A percentile compares a stretch with the other conserved stretches of the same genome.
Evolutionary conservation across 2,888 invertebrate species (phyloP).

Genomic region (Pogonocherus hispidulus): DNA sequence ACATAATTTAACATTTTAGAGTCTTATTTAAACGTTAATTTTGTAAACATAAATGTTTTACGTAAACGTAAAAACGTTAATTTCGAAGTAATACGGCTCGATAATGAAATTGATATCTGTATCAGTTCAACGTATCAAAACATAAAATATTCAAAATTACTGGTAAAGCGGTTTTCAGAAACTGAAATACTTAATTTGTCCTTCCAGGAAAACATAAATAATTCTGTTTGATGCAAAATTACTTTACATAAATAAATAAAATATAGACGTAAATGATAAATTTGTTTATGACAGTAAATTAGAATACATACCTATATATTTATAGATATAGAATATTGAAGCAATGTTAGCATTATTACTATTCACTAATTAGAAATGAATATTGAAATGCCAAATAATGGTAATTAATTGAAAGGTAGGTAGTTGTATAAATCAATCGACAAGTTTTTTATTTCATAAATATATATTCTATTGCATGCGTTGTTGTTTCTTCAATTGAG

Average conservation of each 20-base stretch:
- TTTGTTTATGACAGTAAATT: conserved; percentile 16
- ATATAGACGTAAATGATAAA: background rate
- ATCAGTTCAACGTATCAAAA: background rate
- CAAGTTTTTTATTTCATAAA: background rate
- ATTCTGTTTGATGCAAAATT: background rate
- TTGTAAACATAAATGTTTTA: no score
- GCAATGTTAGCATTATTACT: background rate
- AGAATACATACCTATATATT: background rate
- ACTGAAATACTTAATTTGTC: background rate
- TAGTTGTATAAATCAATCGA: conserved; percentile 15
- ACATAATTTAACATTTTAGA: background rate
- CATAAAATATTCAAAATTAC: conserved; percentile 11
- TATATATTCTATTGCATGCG: background rate
- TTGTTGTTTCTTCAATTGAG: no score
- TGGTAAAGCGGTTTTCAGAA: background rate
- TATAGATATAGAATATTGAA: no score
- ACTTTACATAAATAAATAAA: conserved; percentile 2
- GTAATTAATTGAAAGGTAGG: conserved; percentile 26
- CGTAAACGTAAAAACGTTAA: background rate
- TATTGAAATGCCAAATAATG: conserved; percentile 21
- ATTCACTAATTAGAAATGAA: conserved; percentile 10
- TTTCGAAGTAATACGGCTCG: background rate
- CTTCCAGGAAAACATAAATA: conserved; percentile 11
- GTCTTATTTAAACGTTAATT: no score
- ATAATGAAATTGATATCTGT: background rate